Evolutionary conservation across 2,797 vertebrate genomes (phyloP).

Genomic region (Chiloscyllium punctatum): DNA sequence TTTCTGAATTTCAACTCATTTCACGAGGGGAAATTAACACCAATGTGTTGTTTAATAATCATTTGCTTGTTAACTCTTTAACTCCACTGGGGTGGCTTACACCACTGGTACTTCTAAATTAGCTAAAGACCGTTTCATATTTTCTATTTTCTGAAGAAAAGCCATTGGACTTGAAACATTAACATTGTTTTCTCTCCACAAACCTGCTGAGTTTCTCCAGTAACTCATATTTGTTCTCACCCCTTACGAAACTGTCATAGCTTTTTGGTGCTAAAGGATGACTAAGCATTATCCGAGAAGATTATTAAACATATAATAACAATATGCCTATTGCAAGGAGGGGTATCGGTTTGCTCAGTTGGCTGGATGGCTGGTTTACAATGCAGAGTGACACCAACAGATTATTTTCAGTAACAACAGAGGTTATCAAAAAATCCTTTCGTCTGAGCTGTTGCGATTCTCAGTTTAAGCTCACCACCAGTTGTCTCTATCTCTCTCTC

Average conservation of each 20-base stretch:
- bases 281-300: neutral
- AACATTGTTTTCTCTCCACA: too few species aligned
- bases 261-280: neutral
- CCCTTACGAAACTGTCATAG: neutral
- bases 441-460: too few species aligned
- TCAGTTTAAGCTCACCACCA: too few species aligned
- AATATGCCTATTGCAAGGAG: neutral
- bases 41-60: conserved; percentile 28
- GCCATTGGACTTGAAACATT: too few species aligned
- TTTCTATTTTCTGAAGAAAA: neutral
- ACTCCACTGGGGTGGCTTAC: neutral
- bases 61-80: conserved; percentile 34
- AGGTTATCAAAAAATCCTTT: too few species aligned
- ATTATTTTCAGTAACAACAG: too few species aligned
- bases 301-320: neutral
- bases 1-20: conserved; percentile 30
- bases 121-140: neutral
- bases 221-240: too few species aligned
- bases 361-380: too few species aligned
- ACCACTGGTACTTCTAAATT: neutral
- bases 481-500: too few species aligned
- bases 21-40: conserved; percentile 27
- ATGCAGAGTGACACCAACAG: too few species aligned
- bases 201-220: too few species aligned
- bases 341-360: too few species aligned